Evolutionary conservation across 2,888 invertebrate species (phyloP), one percentile per base, ranked within the genome.

Genomic region (Rhagium mordax): DNA sequence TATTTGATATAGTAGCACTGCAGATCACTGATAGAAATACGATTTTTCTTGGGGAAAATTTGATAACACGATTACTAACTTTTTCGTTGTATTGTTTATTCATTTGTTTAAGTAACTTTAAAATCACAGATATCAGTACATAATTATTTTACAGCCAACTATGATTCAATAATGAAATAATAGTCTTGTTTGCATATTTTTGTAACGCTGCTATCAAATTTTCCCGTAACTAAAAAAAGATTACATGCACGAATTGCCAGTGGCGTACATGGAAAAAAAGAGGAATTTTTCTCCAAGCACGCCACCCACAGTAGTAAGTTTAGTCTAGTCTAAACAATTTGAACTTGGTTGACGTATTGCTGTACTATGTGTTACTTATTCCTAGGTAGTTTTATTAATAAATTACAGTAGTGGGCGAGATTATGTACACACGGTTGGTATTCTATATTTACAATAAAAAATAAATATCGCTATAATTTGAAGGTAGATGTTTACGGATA

Each of bases 331-430:
- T 82, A 83, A 77, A 82, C 78, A 82, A 84, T 83, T 86, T 85
- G 85, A 85, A 85, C 84, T 85, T 82, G 83, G 77, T 80, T 75
- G 79, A 81, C 78, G 83, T 85, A 86, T 86, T 85, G 85, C 85
- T 86, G 85, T 80, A 82, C 84, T 82, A 84, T 75, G 75, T 79
- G 70, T 74, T 53, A 61, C 73, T 77, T 77, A 78, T 74, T 71
- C 62, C 75, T 77, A 75, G 72, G 67, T 78, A 79, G 70, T 67
- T 78, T 80, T 72, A 75, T 81, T 73, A 74, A 75, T 76, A 78
- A 76, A 75, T 78, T 75, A 78, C 62, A 53, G 47, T 78, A 80
- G 74, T 79, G 76, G 77, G 81, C 33, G 70, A 70, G 74, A 74
- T 15, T 61, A 76, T 81, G 72, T 81, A 81, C 81, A 81, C 81